Evolutionary conservation across 2,797 vertebrate genomes (phyloP), one percentile per base, ranked within the genome.

Genomic region (Hypotaenidia okinawae): DNA sequence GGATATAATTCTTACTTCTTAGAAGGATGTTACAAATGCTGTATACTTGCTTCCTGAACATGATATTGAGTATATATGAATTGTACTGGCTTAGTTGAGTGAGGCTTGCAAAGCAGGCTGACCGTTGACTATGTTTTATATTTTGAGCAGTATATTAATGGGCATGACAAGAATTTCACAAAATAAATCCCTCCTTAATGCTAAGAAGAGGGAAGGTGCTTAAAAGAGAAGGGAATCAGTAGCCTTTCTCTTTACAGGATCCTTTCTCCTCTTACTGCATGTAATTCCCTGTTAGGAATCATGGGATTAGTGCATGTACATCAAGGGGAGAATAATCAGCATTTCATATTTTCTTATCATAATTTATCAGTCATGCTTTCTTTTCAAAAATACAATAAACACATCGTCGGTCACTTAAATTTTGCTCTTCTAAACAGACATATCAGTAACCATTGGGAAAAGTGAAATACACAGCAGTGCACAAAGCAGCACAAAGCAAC

Each of bases 271-370:
- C 94, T 92, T 88, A 93, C 47, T 79, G 91, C 94, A 90, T 89
- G 52, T 76, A 94, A 66, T 58, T 93, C 81, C 81, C 79, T 89
- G 16, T 87, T 94, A 70, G 77, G 89, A 80, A 67, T 90, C 84
- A 70, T 68, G 93, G 96, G 93, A 97, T 94, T 96, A 90, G 74
- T 95, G 95, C 96, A 96, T 96, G 96, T 96, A 91, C 94, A 75
- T 93, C 89, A 90, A 95, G 95, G 91, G 91, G 91, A 95, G 95
- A 95, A 94, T 77, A 93, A 94, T 49, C 91, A 95, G 39, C 89
- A 12, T 68, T 61, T 91, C 82, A 2, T 81, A 67, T 91, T 93
- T 96, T 94, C 93, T 91, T 90, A 89, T 43, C 57, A 32, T 75
- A 35, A 70, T 39, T 62, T 83, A 87, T 12, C 83, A 74, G 70